Percentiles rank a stretch among this genome's conserved stretches.
These are phyloP conservation scores for Eulemur mongoz DNA, from an alignment of 2,797 vertebrate species.

Conservation along the genomic window DNA sequence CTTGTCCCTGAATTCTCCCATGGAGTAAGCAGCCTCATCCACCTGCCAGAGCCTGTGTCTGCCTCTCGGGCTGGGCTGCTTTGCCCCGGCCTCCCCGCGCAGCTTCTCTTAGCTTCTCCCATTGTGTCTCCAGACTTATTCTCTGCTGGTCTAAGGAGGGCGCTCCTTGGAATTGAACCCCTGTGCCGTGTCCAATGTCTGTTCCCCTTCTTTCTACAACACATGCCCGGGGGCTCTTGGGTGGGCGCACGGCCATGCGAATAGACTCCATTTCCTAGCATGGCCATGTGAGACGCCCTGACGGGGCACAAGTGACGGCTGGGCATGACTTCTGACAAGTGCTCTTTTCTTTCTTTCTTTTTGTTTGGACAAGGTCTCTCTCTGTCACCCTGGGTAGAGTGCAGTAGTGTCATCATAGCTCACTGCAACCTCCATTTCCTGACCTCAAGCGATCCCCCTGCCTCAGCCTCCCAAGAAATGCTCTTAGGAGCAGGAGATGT, in stretches of 20 bases:
- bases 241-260: background rate
- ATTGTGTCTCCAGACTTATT: background rate
- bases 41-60: rapidly evolving
- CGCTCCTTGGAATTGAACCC: too few species aligned
- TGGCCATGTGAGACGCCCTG: rapidly evolving
- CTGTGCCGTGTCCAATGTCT: background rate
- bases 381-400: background rate
- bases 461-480: background rate
- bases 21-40: too few species aligned
- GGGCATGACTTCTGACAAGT: background rate
- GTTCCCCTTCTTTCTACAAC: background rate
- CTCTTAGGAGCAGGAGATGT: background rate
- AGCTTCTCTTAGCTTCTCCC: background rate
- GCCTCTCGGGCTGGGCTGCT: background rate
- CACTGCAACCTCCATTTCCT: background rate
- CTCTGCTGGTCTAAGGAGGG: background rate
- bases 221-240: background rate
- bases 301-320: background rate
- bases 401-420: background rate
- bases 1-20: background rate
- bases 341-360: too few species aligned
- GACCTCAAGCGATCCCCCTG: background rate
- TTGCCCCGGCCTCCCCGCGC: rapidly evolving
- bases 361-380: background rate
- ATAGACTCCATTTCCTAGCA: background rate